Evolutionary conservation across 1,140 invertebrate species (phyloP).

Genomic region (Magallana ariakensis): DNA sequence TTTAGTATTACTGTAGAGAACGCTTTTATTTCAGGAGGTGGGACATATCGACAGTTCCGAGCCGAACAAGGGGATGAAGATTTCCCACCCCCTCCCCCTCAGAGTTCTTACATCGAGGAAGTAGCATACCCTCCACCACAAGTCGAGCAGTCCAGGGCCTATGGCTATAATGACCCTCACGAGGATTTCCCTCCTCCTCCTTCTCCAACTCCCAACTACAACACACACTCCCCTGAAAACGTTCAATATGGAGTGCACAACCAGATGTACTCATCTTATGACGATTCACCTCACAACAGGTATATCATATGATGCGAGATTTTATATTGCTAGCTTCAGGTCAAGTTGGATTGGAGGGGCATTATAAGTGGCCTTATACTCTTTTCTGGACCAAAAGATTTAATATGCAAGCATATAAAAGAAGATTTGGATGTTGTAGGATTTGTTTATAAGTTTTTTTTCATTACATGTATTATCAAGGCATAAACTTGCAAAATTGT

Average conservation of each 20-base stretch:
- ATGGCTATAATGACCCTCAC: constrained; percentile 58
- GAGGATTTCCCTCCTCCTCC: constrained; percentile 66
- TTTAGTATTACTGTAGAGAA: too few relatives aligned
- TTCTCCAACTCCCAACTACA: constrained; percentile 61
- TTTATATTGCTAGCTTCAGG: constrained; percentile 51
- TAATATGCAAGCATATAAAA: too few relatives aligned
- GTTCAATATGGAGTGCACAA: constrained; percentile 48
- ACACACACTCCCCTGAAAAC: constrained; percentile 51
- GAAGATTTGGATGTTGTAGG: too few relatives aligned
- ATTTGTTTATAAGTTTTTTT: too few relatives aligned
- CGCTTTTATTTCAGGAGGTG: constrained; percentile 29
- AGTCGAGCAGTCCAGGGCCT: constrained; percentile 51
- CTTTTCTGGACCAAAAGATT: too few relatives aligned
- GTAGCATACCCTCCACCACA: constrained; percentile 57
- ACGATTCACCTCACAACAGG: constrained; percentile 30
- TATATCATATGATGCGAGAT: constrained; percentile 47
- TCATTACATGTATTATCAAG: too few relatives aligned
- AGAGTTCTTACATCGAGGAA: constrained; percentile 58
- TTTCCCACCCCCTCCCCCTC: constrained; percentile 67
- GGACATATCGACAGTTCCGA: constrained; percentile 50
- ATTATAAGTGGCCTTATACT: too few relatives aligned
- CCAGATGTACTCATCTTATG: constrained; percentile 37
- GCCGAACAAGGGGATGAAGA: constrained; percentile 56
- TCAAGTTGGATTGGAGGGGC: constrained; percentile 36
- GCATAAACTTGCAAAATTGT: too few relatives aligned